Evolutionary conservation across 2,113 vertebrate species (phyloP), one percentile per base, ranked within the genome.

Genomic region (Alethe castanea): DNA sequence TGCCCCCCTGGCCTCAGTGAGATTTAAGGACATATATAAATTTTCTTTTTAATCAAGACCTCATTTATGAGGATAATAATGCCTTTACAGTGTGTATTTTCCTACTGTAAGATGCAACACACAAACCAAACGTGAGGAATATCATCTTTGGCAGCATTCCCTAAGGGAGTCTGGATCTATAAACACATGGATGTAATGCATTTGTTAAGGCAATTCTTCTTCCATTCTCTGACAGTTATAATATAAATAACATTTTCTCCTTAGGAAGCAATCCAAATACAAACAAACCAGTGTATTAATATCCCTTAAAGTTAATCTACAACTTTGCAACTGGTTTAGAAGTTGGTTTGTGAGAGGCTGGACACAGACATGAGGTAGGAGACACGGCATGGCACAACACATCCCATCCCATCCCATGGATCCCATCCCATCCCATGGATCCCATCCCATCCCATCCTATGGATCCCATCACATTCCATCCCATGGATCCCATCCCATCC

Each of bases 161-260:
- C 95, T 90, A 38, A 81, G 95, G 95, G 92, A 94, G 69, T 44
- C 69, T 96, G 94, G 90, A 94, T 95, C 95, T 93, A 95, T 90
- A 97, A 94, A 92, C 90, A 94, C 82, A 88, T 16, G 77, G 81
- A 86, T 71, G 45, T 79, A 96, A 90, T 94, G 79, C 24, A 1
- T 57, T 93, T 88, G 92, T 90, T 95, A 94, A 93, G 92, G 85
- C 57, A 95, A 92, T 96, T 95, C 83, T 93, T 93, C 45, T 86
- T 91, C 88, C 53, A 93, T 83, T 95, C 85, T 86, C 61, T 96
- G 96, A 96, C 95, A 95, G 95, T 88, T 96, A 94, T 45, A 86
- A 83, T 78, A 91, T 56, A 93, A 95, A 95, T 90, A 97, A 86
- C 57, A 79, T 92, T 96, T 94, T 88, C 77, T 90, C 69, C 72